Evolutionary conservation across 2,797 vertebrate species (phyloP).

Genomic region (Melanogrammus aeglefinus): DNA sequence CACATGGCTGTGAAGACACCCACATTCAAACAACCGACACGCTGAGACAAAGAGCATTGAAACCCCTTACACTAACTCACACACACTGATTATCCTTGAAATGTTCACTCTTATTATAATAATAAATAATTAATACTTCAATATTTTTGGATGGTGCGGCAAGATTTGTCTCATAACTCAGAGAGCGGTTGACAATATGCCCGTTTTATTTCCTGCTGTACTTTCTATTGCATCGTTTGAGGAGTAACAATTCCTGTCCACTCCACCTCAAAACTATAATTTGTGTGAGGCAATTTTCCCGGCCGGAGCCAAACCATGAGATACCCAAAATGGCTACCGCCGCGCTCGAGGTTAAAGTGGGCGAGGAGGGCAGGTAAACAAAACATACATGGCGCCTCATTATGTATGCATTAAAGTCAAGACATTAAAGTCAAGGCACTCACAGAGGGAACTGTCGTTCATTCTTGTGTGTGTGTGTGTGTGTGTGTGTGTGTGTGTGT

Average conservation of each 20-base stretch:
- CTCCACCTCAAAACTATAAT: not conserved
- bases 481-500: not conserved
- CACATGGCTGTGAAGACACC: not conserved
- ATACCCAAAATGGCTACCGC: not conserved
- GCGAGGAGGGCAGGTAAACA: not conserved
- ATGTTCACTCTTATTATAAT: no score
- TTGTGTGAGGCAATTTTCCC: not conserved
- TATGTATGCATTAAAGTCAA: conserved; percentile 14
- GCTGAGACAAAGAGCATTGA: not conserved
- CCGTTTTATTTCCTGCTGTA: not conserved
- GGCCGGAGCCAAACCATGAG: not conserved
- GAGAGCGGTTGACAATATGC: not conserved
- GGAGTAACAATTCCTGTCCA: not conserved
- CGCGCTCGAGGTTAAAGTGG: not conserved
- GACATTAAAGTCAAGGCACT: no score
- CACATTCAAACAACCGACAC: not conserved
- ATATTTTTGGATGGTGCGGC: no score
- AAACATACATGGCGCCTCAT: not conserved
- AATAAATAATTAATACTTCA: no score
- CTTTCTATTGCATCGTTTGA: not conserved
- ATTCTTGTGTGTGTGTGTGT: no score
- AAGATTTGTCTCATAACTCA: not conserved
- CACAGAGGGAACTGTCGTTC: conserved; percentile 9
- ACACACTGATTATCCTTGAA: not conserved
- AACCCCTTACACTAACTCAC: not conserved